phyloP scores from a whole-genome alignment of 2,888 invertebrate genomes.

The Adelphocoris suturalis region DNA sequence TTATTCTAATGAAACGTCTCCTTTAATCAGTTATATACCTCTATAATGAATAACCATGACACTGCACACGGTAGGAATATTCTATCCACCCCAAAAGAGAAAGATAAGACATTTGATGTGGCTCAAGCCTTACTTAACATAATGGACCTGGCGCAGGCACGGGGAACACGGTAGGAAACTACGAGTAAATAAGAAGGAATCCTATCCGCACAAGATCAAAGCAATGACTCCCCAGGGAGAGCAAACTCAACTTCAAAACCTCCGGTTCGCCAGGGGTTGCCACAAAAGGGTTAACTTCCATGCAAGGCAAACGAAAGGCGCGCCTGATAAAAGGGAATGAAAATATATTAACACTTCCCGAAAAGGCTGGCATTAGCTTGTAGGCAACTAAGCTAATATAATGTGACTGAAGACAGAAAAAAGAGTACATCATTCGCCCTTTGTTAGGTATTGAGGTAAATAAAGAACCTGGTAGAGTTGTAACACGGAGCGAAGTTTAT shows the following conservation, averaged over 20 bases:
- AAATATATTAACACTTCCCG: neutral
- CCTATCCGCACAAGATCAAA: constrained; percentile 2
- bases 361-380: neutral
- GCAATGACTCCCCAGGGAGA: neutral
- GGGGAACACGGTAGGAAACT: neutral
- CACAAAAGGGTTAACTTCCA: neutral
- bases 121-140: constrained; percentile 28
- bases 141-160: neutral
- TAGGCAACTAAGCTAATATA: too few species aligned
- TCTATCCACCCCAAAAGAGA: neutral
- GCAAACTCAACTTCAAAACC: neutral
- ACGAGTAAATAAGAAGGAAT: neutral
- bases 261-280: neutral
- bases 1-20: too few species aligned
- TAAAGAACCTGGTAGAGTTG: too few species aligned
- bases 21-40: too few species aligned
- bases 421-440: too few species aligned
- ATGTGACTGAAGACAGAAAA: too few species aligned
- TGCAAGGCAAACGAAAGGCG: constrained; percentile 5
- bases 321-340: neutral
- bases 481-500: too few species aligned
- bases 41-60: too few species aligned
- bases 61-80: too few species aligned
- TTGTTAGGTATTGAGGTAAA: too few species aligned
- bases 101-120: constrained; percentile 3